phyloP scores from a whole-genome alignment of 2,113 vertebrate species.

The Tylochromis polylepis region DNA sequence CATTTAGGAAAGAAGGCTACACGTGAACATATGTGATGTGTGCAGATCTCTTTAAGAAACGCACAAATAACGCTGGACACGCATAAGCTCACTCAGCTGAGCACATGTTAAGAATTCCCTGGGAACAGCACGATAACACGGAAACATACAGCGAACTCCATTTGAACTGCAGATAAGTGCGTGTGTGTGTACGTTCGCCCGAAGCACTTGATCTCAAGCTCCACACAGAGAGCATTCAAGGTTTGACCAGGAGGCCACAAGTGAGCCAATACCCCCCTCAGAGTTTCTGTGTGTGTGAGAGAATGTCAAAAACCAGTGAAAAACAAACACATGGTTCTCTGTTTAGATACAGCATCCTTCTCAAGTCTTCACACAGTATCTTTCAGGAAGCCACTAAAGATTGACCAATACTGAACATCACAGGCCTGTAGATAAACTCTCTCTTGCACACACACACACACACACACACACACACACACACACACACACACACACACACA shows the following conservation, averaged over 20 bases:
- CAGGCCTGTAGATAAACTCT: not conserved
- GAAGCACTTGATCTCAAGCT: not conserved
- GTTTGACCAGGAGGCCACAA: constrained; percentile 10
- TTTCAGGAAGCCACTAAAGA: not conserved
- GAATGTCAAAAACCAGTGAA: not conserved
- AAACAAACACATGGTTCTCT: constrained; percentile 6
- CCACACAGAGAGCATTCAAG: not conserved
- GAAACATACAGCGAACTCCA: constrained; percentile 1
- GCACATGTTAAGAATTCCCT: not conserved
- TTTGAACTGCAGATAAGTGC: constrained; percentile 16
- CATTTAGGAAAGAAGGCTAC: not conserved
- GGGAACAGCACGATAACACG: not conserved
- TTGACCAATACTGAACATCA: not conserved
- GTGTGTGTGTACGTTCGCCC: not conserved
- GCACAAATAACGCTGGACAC: not conserved
- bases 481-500: not conserved
- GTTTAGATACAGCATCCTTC: not conserved
- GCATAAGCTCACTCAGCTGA: not conserved
- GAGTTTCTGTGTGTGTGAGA: not conserved
- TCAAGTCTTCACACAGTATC: not conserved
- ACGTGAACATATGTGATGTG: not conserved
- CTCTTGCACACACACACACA: not conserved
- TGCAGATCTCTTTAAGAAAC: not conserved
- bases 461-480: not conserved
- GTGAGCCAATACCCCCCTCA: not conserved